Conservation (phyloP, 35 echinoderm and acorn worm species). For the Apostichopus parvimensis region DNA sequence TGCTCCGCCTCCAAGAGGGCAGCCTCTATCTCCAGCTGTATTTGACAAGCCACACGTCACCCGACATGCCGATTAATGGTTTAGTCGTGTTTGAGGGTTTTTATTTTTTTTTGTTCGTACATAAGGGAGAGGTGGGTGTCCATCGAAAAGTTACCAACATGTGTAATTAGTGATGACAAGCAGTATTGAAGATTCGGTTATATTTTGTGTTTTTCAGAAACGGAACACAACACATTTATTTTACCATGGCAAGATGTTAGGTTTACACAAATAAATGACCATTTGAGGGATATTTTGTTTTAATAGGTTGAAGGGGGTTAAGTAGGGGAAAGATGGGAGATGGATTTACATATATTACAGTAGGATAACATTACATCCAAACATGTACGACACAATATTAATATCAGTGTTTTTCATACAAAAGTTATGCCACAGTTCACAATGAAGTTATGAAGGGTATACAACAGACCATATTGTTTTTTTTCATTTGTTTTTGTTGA, state of each 20-base stretch:
- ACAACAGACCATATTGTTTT: too few species aligned
- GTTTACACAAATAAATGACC: too few species aligned
- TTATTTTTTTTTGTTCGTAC: not conserved
- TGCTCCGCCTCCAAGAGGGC: slow-evolving; percentile 95
- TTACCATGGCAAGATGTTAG: too few species aligned
- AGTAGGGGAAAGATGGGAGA: not conserved
- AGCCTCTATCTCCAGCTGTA: slow-evolving; percentile 91
- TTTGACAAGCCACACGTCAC: slow-evolving; percentile 27
- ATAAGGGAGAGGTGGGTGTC: not conserved
- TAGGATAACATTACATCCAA: not conserved
- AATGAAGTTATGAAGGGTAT: too few species aligned
- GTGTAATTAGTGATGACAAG: not conserved
- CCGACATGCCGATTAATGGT: slow-evolving; percentile 25
- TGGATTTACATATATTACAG: not conserved
- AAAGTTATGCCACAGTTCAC: not conserved
- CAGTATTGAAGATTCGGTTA: too few species aligned
- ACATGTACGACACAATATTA: not conserved
- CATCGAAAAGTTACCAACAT: too few species aligned
- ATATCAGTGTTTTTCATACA: not conserved
- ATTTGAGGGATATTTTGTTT: too few species aligned
- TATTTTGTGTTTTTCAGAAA: too few species aligned
- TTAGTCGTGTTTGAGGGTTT: not conserved
- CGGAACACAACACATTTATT: too few species aligned
- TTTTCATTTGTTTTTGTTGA: too few species aligned
- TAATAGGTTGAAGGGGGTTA: not conserved